A percentile compares a stretch with the other conserved stretches of the same genome.
Evolutionary conservation across 2,888 invertebrate species (phyloP).

Genomic region (Caradrina kadenii): DNA sequence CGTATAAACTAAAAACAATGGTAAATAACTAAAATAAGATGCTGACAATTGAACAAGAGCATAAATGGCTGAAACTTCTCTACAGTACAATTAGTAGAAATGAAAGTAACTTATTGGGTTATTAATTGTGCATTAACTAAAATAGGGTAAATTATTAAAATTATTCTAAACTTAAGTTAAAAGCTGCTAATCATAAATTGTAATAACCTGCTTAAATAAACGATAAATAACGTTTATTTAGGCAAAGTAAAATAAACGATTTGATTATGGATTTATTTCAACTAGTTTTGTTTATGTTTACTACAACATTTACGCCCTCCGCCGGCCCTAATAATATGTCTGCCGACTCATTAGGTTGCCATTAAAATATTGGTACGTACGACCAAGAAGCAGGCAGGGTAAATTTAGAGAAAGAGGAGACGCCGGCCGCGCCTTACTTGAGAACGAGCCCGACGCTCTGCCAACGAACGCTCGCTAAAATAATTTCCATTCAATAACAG

Average conservation of each 20-base stretch:
- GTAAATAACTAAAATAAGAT: constrained; percentile 71
- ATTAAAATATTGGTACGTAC: constrained; percentile 56
- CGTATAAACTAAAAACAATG: constrained; percentile 80
- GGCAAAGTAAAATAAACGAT: constrained; percentile 73
- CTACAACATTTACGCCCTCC: constrained; percentile 64
- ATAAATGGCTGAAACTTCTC: constrained; percentile 53
- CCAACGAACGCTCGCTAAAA: constrained; percentile 81
- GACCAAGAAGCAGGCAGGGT: constrained; percentile 63
- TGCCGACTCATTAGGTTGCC: constrained; percentile 53
- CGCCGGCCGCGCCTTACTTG: constrained; percentile 57
- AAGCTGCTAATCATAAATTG: constrained; percentile 86
- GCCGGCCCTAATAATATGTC: constrained; percentile 49
- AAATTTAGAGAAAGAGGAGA: constrained; percentile 64
- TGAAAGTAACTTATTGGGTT: constrained; percentile 80
- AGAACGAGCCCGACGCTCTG: constrained; percentile 56
- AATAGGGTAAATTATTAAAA: constrained; percentile 80
- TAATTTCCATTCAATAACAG: constrained; percentile 90
- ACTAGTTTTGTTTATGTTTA: constrained; percentile 69
- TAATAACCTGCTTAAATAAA: constrained; percentile 69
- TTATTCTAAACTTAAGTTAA: constrained; percentile 83
- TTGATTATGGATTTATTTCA: constrained; percentile 76
- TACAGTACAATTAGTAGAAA: constrained; percentile 65
- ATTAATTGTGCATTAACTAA: constrained; percentile 86
- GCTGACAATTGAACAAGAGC: constrained; percentile 50
- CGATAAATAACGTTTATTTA: constrained; percentile 41